These are phyloP conservation scores for Coregonus sp. DNA, from an alignment of 2,797 vertebrate species.

Conservation along the genomic window DNA sequence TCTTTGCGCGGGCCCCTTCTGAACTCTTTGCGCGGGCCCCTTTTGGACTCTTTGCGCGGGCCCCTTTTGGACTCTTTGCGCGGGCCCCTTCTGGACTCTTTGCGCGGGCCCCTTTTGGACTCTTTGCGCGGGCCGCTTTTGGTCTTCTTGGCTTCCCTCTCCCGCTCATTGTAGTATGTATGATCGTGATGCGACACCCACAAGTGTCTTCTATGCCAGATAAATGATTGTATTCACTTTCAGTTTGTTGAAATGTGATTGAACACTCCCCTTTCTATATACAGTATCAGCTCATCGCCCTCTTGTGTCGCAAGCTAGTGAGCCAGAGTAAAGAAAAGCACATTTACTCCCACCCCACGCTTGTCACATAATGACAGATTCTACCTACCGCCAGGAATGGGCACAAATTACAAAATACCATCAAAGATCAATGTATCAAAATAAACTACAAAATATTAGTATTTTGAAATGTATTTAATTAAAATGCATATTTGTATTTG, in stretches of 20 bases:
- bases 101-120: not conserved
- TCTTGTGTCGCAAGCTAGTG: not conserved
- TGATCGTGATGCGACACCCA: not conserved
- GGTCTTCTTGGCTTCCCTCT: constrained; percentile 34
- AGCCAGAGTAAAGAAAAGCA: no score
- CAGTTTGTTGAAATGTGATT: not conserved
- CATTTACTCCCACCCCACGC: no score
- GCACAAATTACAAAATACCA: no score
- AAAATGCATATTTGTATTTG: no score
- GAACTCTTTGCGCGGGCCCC: not conserved
- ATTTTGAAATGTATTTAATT: no score
- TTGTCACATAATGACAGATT: no score
- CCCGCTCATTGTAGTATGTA: constrained; percentile 32
- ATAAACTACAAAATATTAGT: no score
- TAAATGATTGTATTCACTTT: not conserved
- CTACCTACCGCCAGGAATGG: no score
- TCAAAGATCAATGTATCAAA: no score
- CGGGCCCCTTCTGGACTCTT: not conserved
- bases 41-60: not conserved
- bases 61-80: not conserved
- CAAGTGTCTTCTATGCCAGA: not conserved
- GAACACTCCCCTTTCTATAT: constrained; percentile 1
- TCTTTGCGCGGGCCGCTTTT: not conserved
- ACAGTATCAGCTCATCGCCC: not conserved
- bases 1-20: not conserved